These are phyloP conservation scores for Amblyteles armatorius DNA, from an alignment of 2,888 invertebrate genomes.

Conservation along the genomic window DNA sequence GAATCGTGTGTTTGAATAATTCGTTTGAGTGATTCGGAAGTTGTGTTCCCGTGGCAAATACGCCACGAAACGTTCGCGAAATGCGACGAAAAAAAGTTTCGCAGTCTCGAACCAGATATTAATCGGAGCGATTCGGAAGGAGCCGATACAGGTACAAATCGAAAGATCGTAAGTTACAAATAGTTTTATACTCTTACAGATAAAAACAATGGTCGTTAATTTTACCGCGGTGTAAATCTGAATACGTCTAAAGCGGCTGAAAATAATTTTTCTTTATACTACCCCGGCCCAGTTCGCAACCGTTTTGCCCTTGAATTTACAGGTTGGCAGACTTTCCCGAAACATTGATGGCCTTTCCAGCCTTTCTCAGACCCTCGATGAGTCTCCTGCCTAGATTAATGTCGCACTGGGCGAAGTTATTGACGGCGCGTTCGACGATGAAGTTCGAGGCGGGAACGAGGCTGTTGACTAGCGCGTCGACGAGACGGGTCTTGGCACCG, in stretches of 20 bases:
- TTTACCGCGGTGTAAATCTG: too few relatives aligned
- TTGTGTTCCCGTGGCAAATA: too few relatives aligned
- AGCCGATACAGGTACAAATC: neutral
- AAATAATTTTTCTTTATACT: neutral
- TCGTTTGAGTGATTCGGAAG: too few relatives aligned
- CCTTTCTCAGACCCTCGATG: conserved; percentile 88
- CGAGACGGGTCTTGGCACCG: conserved; percentile 90
- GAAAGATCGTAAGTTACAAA: neutral
- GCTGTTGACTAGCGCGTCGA: conserved; percentile 92
- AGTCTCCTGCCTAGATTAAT: conserved; percentile 91
- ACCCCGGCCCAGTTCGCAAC: neutral
- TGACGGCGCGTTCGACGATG: conserved; percentile 94
- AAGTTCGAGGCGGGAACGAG: conserved; percentile 93
- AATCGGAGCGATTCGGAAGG: too few relatives aligned
- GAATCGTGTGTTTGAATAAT: too few relatives aligned
- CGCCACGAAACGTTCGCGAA: too few relatives aligned
- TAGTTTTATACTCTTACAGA: neutral
- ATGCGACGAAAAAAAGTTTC: too few relatives aligned
- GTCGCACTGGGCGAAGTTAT: conserved; percentile 93
- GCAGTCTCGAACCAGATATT: too few relatives aligned
- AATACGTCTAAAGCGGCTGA: too few relatives aligned
- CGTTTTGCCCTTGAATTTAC: conserved; percentile 61
- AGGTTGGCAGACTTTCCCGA: conserved; percentile 79
- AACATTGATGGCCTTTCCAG: conserved; percentile 70
- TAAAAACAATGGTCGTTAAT: conserved; percentile 38